Conservation (phyloP, 2,113 vertebrate genomes). For the Cariama cristata region DNA sequence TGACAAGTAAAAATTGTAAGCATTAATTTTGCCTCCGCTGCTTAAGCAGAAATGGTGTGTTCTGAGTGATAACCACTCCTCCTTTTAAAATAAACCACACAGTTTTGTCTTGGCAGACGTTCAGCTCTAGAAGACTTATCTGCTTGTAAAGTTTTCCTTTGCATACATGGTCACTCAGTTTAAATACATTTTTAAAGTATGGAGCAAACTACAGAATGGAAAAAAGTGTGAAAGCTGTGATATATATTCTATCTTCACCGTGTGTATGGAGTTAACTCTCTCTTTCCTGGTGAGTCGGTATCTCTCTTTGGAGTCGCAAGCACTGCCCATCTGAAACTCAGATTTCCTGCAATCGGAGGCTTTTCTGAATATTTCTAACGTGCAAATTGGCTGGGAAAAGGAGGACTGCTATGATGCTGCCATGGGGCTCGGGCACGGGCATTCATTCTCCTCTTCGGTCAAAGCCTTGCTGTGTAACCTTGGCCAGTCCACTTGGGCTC, state of each 20-base stretch:
- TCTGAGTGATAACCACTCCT: conserved; percentile 56
- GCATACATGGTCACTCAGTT: background rate
- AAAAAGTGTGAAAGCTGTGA: conserved; percentile 14
- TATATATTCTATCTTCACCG: background rate
- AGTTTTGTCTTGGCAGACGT: conserved; percentile 44
- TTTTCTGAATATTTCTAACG: background rate
- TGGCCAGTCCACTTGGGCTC: background rate
- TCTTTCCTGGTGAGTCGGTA: background rate
- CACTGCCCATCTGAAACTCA: background rate
- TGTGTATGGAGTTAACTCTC: background rate
- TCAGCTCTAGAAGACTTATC: conserved; percentile 57
- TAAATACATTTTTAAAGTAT: conserved; percentile 32
- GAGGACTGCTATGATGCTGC: background rate
- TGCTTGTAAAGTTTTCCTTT: conserved; percentile 67
- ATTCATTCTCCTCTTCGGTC: background rate
- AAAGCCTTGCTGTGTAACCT: background rate
- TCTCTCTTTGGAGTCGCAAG: background rate
- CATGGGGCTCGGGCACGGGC: fast-evolving
- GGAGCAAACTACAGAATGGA: conserved; percentile 16
- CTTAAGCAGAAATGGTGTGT: conserved; percentile 4
- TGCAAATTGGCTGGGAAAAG: background rate
- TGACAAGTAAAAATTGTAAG: conserved; percentile 5
- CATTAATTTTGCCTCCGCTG: conserved; percentile 40
- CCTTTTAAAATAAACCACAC: conserved; percentile 58
- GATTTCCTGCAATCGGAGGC: background rate